These are phyloP conservation scores for Drosophila ogumai DNA, from an alignment of 1,140 invertebrate species.

Conservation along the genomic window DNA sequence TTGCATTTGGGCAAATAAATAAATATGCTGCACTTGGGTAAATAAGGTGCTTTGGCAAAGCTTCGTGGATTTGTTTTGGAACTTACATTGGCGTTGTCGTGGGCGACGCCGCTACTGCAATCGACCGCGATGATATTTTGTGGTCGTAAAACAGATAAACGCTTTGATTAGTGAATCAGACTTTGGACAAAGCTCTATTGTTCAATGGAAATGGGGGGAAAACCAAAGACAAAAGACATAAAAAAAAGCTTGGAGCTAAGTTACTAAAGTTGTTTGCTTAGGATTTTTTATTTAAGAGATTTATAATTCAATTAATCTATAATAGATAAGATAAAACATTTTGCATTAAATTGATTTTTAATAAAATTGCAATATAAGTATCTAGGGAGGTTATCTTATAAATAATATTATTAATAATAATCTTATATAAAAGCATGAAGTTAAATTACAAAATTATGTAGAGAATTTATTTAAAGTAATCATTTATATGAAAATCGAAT, in stretches of 20 bases:
- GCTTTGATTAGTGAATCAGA: conserved; percentile 35
- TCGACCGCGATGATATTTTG: conserved; percentile 38
- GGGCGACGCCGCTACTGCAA: conserved; percentile 54
- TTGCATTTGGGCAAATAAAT: conserved; percentile 27
- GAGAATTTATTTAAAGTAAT: no score
- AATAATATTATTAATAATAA: no score
- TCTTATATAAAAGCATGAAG: no score
- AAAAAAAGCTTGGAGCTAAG: neutral
- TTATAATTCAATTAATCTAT: neutral
- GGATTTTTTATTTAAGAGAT: neutral
- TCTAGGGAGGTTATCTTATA: no score
- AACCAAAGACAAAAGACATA: conserved; percentile 5
- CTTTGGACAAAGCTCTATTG: conserved; percentile 25
- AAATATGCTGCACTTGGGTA: conserved; percentile 32
- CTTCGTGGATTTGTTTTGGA: conserved; percentile 56
- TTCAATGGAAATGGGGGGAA: conserved; percentile 12
- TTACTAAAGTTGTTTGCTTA: neutral
- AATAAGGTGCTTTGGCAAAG: conserved; percentile 26
- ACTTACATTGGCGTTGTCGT: conserved; percentile 40
- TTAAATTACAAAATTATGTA: no score
- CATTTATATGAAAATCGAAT: no score
- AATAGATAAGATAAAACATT: no score
- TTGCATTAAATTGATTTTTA: neutral
- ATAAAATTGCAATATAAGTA: neutral
- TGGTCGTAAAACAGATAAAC: conserved; percentile 21